phyloP scores from a whole-genome alignment of 2,113 vertebrate genomes.

The Fulmarus glacialis region DNA sequence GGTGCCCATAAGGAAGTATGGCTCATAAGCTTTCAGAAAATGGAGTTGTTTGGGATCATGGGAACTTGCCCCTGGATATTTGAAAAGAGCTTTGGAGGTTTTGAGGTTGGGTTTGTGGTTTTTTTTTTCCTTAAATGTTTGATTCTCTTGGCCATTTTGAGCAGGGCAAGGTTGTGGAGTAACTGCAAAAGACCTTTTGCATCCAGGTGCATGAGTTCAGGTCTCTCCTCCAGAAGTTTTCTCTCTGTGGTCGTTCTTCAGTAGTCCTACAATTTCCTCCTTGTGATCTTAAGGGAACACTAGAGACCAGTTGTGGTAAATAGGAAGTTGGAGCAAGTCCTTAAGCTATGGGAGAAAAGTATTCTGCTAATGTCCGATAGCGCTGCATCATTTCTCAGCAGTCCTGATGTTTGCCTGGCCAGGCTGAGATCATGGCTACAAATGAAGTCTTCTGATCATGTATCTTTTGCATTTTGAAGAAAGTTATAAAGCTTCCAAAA shows the following conservation, averaged over 20 bases:
- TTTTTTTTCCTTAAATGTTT: neutral
- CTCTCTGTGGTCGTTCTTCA: neutral
- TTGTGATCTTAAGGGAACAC: neutral
- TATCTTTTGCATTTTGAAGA: neutral
- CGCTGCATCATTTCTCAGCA: neutral
- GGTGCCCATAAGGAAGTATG: neutral
- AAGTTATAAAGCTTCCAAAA: neutral
- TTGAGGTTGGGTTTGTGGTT: too few relatives aligned
- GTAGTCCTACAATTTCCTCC: neutral
- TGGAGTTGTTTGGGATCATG: neutral
- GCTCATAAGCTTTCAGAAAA: neutral
- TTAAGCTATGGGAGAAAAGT: neutral
- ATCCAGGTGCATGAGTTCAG: neutral
- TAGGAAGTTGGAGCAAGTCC: neutral
- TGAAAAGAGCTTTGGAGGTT: neutral
- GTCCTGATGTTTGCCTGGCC: neutral
- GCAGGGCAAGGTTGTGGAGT: neutral
- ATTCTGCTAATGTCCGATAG: neutral
- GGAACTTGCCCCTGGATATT: neutral
- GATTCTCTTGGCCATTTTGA: neutral
- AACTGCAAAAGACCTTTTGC: neutral
- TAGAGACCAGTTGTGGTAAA: neutral
- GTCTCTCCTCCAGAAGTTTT: neutral
- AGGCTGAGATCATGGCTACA: neutral
- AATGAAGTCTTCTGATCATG: neutral